Conservation (phyloP, 1,140 invertebrate species). For the Protaetia brevitarsis region DNA sequence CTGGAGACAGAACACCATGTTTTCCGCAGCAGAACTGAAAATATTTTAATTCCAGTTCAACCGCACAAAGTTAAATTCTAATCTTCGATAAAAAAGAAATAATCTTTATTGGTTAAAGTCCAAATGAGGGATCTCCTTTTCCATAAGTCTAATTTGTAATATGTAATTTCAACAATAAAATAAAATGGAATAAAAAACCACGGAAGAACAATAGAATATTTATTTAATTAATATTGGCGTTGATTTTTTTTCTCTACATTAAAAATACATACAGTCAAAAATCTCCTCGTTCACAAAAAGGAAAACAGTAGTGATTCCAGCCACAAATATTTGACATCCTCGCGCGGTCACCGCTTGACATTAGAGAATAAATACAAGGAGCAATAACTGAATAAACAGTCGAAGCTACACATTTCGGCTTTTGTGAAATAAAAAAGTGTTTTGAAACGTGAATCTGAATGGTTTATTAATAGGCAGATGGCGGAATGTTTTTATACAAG, state of each 20-base stretch:
- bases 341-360: too few species aligned
- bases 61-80: background rate
- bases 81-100: background rate
- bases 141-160: too few species aligned
- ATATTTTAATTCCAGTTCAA: background rate
- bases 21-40: background rate
- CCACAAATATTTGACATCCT: background rate
- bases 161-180: background rate
- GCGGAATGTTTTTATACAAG: background rate
- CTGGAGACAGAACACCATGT: background rate
- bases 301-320: background rate
- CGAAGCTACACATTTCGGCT: background rate
- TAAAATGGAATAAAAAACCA: background rate
- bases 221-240: background rate
- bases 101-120: too few species aligned
- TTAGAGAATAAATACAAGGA: too few species aligned
- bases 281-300: background rate
- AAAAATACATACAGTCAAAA: background rate
- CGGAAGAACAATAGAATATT: conserved; percentile 9
- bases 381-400: too few species aligned
- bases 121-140: too few species aligned
- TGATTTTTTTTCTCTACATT: background rate
- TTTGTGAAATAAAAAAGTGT: background rate
- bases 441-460: background rate
- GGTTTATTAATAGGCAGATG: background rate